phyloP scores from a whole-genome alignment of 2,797 vertebrate species.

The Remorina albescens region DNA sequence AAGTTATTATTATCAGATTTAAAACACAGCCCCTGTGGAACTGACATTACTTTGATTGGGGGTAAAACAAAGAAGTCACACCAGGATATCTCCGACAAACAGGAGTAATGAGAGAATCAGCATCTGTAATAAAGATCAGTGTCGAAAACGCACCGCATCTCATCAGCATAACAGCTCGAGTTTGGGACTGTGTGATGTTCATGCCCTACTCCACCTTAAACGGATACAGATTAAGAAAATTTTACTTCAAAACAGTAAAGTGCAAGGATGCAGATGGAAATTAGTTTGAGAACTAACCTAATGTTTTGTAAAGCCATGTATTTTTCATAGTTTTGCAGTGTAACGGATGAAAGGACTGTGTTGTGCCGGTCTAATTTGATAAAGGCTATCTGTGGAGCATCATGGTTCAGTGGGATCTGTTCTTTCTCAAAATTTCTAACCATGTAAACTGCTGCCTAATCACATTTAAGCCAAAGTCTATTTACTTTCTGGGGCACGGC shows the following conservation, averaged over 20 bases:
- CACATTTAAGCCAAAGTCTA: slow-evolving; percentile 80
- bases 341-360: slow-evolving; percentile 78
- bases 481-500: slow-evolving; percentile 79
- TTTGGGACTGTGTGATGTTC: background rate
- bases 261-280: background rate
- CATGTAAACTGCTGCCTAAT: slow-evolving; percentile 83
- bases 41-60: background rate
- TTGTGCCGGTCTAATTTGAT: slow-evolving; percentile 79
- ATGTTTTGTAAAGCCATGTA: slow-evolving; percentile 36
- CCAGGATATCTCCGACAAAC: background rate
- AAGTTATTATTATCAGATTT: slow-evolving; percentile 4
- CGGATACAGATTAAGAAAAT: slow-evolving; percentile 9
- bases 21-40: background rate
- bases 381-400: slow-evolving; percentile 83
- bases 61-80: background rate
- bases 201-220: background rate
- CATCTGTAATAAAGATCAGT: background rate
- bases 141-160: slow-evolving; percentile 10
- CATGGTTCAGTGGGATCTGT: slow-evolving; percentile 77
- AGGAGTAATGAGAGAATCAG: background rate
- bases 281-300: background rate
- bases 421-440: slow-evolving; percentile 82
- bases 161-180: background rate
- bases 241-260: background rate
- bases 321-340: slow-evolving; percentile 52